These are phyloP conservation scores for Champsocephalus esox DNA, from an alignment of 2,797 vertebrate species.

Conservation along the genomic window DNA sequence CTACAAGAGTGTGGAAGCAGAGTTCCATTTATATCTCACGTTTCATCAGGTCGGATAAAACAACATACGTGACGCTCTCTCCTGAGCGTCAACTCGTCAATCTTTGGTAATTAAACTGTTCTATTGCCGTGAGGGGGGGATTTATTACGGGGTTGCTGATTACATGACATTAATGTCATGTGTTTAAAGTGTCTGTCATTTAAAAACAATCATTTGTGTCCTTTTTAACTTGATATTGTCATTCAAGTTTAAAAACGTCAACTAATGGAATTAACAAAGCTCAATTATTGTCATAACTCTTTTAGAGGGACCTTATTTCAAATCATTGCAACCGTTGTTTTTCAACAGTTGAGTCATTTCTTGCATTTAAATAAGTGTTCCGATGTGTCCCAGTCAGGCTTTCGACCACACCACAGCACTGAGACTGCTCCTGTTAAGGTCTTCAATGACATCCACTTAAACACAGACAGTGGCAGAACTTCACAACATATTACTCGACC, in stretches of 20 bases:
- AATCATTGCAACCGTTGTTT: too few relatives aligned
- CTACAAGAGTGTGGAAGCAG: not conserved
- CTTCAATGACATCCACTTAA: too few relatives aligned
- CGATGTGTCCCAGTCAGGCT: too few relatives aligned
- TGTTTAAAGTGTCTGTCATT: not conserved
- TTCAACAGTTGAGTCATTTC: too few relatives aligned
- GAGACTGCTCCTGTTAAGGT: too few relatives aligned
- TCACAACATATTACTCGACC: too few relatives aligned
- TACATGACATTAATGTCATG: too few relatives aligned
- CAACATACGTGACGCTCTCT: not conserved
- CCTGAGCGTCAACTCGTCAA: too few relatives aligned
- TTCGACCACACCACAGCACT: too few relatives aligned
- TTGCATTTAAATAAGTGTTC: too few relatives aligned
- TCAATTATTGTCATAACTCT: not conserved
- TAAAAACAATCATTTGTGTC: conserved; percentile 1
- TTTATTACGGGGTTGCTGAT: not conserved
- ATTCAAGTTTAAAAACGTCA: not conserved
- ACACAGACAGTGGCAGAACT: too few relatives aligned
- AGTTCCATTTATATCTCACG: not conserved
- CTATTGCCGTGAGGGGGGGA: not conserved
- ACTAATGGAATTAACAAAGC: not conserved
- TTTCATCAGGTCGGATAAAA: conserved; percentile 5
- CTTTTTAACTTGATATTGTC: not conserved
- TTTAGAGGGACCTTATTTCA: not conserved
- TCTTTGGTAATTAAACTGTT: not conserved